Base-by-base conservation (phyloP, 2,888 invertebrate species). In the Cyclophora punctaria region DNA sequence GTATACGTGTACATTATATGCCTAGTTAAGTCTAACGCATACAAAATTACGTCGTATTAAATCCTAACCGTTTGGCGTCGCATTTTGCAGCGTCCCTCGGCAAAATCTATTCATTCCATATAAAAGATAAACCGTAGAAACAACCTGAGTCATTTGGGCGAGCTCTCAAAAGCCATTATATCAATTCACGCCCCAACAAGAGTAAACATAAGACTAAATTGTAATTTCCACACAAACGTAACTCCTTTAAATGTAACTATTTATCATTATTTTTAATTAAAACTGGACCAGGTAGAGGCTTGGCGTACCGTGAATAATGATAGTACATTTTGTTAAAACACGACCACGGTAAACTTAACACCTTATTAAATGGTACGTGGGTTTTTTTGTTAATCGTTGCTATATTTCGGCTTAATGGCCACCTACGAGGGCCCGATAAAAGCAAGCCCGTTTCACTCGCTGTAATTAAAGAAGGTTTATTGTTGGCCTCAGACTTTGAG, bases 301-400 rank as follows among this genome's bases (percentile, higher is more conserved):
- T 37, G 37, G 37, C 62, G 65, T 62, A 61, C 62, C 78, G 78
- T 81, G 80, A 82, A 75, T 72, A 81, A 80, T 75, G 68, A 62
- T 63, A 68, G 66, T 73, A 72, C 71, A 76, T 78, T 83, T 75
- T 63, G 73, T 69, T 55, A 51, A 75, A 78, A 74, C 75, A 75
- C 71, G 69, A 69, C 67, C 56, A 71, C 71, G 73, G 75, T 71
- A 75, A 80, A 80, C 76, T 83, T 80, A 82, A 83, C 83, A 85
- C 84, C 80, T 81, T 82, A 82, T 86, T 83, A 84, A 83, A 73
- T 61, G 67, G 64, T 59, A 75, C 75, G 76, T 71, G 73, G 78
- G 75, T 81, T 83, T 87, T 78, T 85, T 84, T 81, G 82, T 79
- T 86, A 85, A 86, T 86, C 80, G 79, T 70, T 69, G 74, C 79